Base-by-base conservation (phyloP, 2,113 vertebrate genomes). In the Neolamprologus devosi region DNA sequence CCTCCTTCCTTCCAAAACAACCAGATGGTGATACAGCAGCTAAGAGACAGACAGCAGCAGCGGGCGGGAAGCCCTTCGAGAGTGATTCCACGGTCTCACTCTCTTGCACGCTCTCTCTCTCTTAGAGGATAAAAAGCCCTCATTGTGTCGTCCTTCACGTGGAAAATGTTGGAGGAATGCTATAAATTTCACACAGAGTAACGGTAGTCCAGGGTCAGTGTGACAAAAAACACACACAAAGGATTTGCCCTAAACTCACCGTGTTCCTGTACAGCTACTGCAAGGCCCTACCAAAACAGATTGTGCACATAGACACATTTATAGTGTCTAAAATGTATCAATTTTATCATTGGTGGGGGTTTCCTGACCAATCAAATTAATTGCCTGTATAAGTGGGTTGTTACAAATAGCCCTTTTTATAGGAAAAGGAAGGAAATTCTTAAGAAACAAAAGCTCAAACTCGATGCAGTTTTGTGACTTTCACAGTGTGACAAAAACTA, bases 31-130 rank as follows among this genome's bases (percentile, higher is more conserved):
- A 93, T 93, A 94, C 91, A 89, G 89, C 84, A 84, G 88, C 84
- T 21, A 80, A 94, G 92, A 89, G 89, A 94, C 93, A 91, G 92
- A 94, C 93, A 90, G 91, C 84, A 45, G 91, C 95, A 96, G 95
- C 93, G 83, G 90, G 93, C 42, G 33, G 81, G 88, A 82, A 70
- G 45, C 85, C 92, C 75, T 88, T 63, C 13, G 85, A 93, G 87
- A 89, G 89, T 94, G 94, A 96, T 93, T 94, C 95, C 93, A 95
- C 89, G 8, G 84, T 86, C 89, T 91, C 87, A 75, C 92, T 47
- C 87, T 88, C 80, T 28, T 63, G 47, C 89, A 9, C 7, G 1
- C 88, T 30, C 83, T 12, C 70, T 45, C 80, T 40, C 82, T 85
- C 80, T 85, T 9, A 28, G 26, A 60, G 78, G 33, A 26, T 73